Percentiles rank a stretch among this genome's conserved stretches.
Conservation (phyloP, 2,888 invertebrate genomes). For the Notodonta ziczac region DNA sequence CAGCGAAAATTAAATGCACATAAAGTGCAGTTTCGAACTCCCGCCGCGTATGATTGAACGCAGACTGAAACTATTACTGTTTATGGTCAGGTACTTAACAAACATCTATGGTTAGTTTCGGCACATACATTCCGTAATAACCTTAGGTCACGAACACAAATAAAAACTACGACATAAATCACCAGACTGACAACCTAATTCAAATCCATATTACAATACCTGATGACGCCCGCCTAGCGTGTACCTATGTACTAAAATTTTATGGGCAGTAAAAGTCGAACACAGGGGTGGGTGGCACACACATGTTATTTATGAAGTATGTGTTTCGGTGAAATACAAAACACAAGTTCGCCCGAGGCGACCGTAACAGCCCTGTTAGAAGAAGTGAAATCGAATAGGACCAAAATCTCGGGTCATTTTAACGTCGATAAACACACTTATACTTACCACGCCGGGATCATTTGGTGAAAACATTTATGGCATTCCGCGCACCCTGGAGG, state of each 20-base stretch:
- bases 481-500: too few relatives aligned
- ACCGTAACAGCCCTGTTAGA: neutral
- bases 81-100: too few relatives aligned
- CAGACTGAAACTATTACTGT: too few relatives aligned
- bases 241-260: neutral
- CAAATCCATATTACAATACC: neutral
- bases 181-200: neutral
- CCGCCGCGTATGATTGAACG: too few relatives aligned
- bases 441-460: too few relatives aligned
- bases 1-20: neutral
- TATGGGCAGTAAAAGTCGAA: neutral
- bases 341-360: neutral
- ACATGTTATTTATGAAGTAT: neutral
- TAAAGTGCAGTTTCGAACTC: neutral
- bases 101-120: too few relatives aligned
- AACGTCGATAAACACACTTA: too few relatives aligned
- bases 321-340: neutral
- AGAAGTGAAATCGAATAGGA: neutral
- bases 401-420: too few relatives aligned
- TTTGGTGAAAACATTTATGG: too few relatives aligned
- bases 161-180: too few relatives aligned
- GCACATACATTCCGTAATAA: too few relatives aligned
- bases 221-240: neutral
- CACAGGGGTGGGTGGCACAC: neutral
- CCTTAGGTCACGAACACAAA: too few relatives aligned